These are phyloP conservation scores for Sylvietta virens DNA, from an alignment of 2,113 vertebrate species.

Conservation along the genomic window DNA sequence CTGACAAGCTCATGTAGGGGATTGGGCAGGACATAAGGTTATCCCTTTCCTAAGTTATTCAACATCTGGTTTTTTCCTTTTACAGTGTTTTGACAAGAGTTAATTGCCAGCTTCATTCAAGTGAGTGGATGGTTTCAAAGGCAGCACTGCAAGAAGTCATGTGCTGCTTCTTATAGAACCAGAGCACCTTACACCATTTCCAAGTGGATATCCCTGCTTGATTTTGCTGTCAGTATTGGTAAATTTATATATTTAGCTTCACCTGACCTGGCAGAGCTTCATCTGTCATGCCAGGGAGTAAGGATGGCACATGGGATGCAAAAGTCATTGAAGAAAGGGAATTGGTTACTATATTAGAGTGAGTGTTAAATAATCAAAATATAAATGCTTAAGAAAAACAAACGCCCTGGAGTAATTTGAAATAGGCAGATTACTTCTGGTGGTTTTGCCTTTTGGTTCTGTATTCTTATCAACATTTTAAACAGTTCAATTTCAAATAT, in stretches of 20 bases:
- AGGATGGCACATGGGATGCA: background rate
- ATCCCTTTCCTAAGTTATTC: constrained; percentile 53
- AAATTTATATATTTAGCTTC: background rate
- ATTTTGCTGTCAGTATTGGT: background rate
- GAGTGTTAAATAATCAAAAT: background rate
- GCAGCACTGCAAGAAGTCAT: constrained; percentile 14
- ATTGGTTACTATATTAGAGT: background rate
- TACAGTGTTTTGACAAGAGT: constrained; percentile 59
- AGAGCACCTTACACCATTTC: background rate
- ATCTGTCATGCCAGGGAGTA: background rate
- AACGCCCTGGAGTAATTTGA: background rate
- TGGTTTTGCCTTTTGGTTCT: background rate
- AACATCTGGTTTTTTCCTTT: constrained; percentile 54
- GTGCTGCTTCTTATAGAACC: constrained; percentile 30
- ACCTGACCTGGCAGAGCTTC: background rate
- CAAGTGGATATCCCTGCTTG: constrained; percentile 2
- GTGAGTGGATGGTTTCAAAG: constrained; percentile 44
- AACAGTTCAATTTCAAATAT: constrained; percentile 8
- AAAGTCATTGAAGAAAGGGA: background rate
- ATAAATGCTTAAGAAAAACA: background rate
- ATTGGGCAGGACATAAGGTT: constrained; percentile 44
- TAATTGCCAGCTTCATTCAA: constrained; percentile 65
- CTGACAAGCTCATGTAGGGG: constrained; percentile 38
- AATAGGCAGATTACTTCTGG: background rate
- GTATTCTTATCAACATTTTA: constrained; percentile 17